Evolutionary conservation across 2,888 invertebrate species (phyloP).

Genomic region (Zygogramma bicolorata): DNA sequence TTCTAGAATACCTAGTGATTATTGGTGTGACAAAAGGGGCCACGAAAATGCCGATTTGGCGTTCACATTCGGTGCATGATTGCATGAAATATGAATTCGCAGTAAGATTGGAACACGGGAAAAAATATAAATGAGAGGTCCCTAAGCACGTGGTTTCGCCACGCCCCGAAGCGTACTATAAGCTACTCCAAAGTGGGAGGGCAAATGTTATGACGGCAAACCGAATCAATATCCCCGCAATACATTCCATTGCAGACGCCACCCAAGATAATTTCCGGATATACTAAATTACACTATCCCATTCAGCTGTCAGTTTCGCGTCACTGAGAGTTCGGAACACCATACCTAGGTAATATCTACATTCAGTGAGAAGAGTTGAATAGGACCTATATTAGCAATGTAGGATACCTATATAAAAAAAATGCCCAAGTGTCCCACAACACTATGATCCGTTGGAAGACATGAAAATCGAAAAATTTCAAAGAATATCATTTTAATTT

Average conservation of each 20-base stretch:
- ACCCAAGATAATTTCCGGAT: slow-evolving; percentile 36
- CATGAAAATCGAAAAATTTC: background rate
- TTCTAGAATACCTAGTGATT: background rate
- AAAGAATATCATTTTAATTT: background rate
- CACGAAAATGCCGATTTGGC: background rate
- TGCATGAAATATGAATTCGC: background rate
- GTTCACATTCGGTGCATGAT: background rate
- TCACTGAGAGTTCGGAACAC: background rate
- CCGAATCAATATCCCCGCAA: slow-evolving; percentile 59
- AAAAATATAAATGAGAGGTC: slow-evolving; percentile 32
- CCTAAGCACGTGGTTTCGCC: slow-evolving; percentile 58
- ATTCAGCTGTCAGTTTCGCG: background rate
- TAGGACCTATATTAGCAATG: no score
- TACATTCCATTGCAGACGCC: slow-evolving; percentile 55
- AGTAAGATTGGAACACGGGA: background rate
- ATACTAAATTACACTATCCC: background rate
- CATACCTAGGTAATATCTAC: no score
- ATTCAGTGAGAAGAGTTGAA: no score
- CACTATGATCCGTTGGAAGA: background rate
- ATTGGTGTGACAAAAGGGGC: background rate
- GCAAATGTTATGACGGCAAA: slow-evolving; percentile 60
- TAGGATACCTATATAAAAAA: no score
- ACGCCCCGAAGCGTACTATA: slow-evolving; percentile 61
- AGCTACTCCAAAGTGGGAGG: slow-evolving; percentile 55
- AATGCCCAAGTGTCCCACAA: background rate